phyloP scores from a whole-genome alignment of 2,888 invertebrate genomes.

The Rhimphoctona megacephalus region DNA sequence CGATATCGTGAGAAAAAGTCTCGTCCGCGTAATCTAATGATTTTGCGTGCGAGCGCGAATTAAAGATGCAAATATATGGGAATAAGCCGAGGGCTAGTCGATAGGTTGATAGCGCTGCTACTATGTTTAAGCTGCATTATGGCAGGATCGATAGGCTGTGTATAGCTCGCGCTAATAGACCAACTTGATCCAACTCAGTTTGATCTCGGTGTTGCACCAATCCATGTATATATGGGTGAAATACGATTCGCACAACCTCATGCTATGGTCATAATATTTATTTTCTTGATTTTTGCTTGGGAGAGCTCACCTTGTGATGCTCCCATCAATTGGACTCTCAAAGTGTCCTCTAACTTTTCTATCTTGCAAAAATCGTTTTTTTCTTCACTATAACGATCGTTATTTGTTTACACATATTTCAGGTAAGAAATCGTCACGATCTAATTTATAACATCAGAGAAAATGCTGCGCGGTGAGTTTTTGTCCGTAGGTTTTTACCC shows the following conservation, averaged over 20 bases:
- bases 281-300: background rate
- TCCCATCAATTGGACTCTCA: slow-evolving; percentile 19
- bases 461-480: slow-evolving; percentile 2
- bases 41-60: slow-evolving; percentile 40
- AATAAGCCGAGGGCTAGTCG: slow-evolving; percentile 32
- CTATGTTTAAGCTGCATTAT: slow-evolving; percentile 36
- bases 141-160: slow-evolving; percentile 3
- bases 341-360: slow-evolving; percentile 38
- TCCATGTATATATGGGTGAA: background rate
- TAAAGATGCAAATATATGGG: slow-evolving; percentile 70
- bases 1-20: slow-evolving; percentile 66
- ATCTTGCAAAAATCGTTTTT: slow-evolving; percentile 6
- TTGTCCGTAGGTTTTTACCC: background rate
- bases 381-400: slow-evolving; percentile 4
- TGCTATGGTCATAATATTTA: background rate
- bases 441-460: background rate
- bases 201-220: background rate
- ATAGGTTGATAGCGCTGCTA: background rate
- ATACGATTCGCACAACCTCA: background rate
- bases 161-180: slow-evolving; percentile 50
- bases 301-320: slow-evolving; percentile 8
- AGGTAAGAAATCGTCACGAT: slow-evolving; percentile 50
- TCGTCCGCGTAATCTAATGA: slow-evolving; percentile 45
- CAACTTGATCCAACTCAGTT: slow-evolving; percentile 61
- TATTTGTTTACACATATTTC: slow-evolving; percentile 45